Evolutionary conservation across 2,797 vertebrate genomes (phyloP).

Genomic region (Ceyx erithaca): DNA sequence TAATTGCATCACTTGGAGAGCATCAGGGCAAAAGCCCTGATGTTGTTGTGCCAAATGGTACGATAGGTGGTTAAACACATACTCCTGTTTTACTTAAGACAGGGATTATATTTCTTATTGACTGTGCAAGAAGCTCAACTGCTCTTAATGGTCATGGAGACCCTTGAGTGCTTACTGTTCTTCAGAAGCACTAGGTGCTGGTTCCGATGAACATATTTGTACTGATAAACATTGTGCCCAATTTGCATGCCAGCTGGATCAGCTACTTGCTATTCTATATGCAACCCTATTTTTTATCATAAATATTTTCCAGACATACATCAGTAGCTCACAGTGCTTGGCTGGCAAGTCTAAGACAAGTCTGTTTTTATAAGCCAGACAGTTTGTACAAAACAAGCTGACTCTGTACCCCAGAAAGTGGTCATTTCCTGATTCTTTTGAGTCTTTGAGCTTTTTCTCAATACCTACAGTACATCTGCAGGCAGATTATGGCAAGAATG

Average conservation of each 20-base stretch:
- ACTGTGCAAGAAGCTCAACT: not conserved
- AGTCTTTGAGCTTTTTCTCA: constrained; percentile 5
- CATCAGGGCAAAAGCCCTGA: not conserved
- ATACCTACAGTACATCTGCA: constrained; percentile 4
- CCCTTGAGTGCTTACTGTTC: not conserved
- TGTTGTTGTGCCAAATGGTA: not conserved
- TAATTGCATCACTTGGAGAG: not conserved
- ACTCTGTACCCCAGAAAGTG: constrained; percentile 49
- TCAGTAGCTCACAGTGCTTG: constrained; percentile 35
- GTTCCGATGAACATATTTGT: constrained; percentile 28
- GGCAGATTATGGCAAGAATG: not conserved
- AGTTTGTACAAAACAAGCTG: constrained; percentile 45
- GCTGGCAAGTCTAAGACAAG: constrained; percentile 56
- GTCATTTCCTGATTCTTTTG: constrained; percentile 51
- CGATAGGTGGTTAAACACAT: not conserved
- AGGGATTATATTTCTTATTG: not conserved
- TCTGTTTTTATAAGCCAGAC: constrained; percentile 38
- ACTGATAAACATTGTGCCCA: constrained; percentile 13
- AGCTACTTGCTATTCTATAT: constrained; percentile 65
- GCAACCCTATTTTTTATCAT: constrained; percentile 61
- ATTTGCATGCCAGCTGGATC: constrained; percentile 59
- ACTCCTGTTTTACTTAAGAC: not conserved
- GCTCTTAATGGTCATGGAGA: not conserved
- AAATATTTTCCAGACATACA: constrained; percentile 63
- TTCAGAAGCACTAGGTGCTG: constrained; percentile 40